Conservation (phyloP, 2,113 vertebrate genomes). For the Chloropsis cyanopogon region DNA sequence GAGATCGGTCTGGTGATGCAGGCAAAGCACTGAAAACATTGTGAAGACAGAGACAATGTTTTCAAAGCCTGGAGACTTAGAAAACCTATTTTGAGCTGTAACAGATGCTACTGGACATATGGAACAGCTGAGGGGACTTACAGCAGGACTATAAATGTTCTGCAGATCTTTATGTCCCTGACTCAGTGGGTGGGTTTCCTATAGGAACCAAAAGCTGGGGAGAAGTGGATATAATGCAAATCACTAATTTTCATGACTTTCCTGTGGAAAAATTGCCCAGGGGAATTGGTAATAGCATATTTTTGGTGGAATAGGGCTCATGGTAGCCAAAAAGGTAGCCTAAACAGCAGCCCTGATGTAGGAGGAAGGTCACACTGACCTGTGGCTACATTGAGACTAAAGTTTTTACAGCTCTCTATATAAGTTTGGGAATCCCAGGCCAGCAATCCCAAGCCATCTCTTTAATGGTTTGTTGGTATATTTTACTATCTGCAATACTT, state of each 20-base stretch:
- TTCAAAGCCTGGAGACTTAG: slow-evolving; percentile 3
- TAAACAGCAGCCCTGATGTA: background rate
- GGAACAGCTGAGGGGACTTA: slow-evolving; percentile 31
- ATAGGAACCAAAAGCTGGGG: background rate
- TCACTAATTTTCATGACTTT: background rate
- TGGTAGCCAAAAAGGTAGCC: background rate
- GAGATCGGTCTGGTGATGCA: background rate
- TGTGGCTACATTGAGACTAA: background rate
- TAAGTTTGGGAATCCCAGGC: background rate
- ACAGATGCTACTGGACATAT: slow-evolving; percentile 50
- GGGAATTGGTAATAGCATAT: background rate
- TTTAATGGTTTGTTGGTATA: background rate
- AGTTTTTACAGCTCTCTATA: background rate
- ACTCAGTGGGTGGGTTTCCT: slow-evolving; percentile 1
- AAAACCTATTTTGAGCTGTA: slow-evolving; percentile 29
- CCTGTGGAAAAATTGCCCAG: background rate
- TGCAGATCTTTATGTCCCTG: slow-evolving; percentile 8
- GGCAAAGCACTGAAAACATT: background rate
- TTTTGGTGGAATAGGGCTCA: background rate
- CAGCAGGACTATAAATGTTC: slow-evolving; percentile 19
- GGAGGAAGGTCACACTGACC: background rate
- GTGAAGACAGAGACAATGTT: background rate
- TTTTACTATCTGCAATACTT: background rate
- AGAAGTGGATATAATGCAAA: background rate
- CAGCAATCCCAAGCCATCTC: background rate